phyloP scores from a whole-genome alignment of 1,140 invertebrate genomes.

The Lanistes nyassanus region DNA sequence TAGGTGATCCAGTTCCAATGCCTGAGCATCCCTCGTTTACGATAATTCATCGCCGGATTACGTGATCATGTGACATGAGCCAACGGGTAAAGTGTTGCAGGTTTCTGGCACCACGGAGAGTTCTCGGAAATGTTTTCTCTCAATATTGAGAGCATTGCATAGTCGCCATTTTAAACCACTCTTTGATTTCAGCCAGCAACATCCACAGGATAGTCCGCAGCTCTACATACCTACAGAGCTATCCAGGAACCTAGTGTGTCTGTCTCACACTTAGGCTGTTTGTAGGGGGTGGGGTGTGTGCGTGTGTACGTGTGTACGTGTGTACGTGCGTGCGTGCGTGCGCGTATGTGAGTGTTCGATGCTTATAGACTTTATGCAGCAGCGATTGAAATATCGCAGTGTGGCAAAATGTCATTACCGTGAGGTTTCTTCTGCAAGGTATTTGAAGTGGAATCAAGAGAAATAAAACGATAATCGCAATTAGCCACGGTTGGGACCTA shows the following conservation, averaged over 20 bases:
- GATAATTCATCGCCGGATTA: too few species aligned
- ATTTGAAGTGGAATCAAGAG: background rate
- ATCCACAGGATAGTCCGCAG: too few species aligned
- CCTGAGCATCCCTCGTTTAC: too few species aligned
- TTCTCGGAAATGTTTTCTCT: background rate
- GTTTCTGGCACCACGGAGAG: too few species aligned
- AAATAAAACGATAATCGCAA: background rate
- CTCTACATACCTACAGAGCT: conserved; percentile 1
- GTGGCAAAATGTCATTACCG: too few species aligned
- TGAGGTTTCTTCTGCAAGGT: too few species aligned
- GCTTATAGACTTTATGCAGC: background rate
- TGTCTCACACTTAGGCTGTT: background rate
- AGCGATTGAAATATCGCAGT: too few species aligned
- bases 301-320: conserved; percentile 5
- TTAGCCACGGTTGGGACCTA: background rate
- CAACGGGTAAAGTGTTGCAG: too few species aligned
- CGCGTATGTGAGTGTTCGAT: background rate
- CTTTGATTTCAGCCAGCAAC: background rate
- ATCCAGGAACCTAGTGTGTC: conserved; percentile 22
- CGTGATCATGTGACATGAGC: too few species aligned
- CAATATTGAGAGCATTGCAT: too few species aligned
- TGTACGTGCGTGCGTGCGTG: background rate
- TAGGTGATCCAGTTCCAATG: too few species aligned
- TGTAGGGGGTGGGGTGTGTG: background rate
- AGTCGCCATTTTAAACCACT: background rate